Evolutionary conservation across 1,140 invertebrate genomes (phyloP).

Genomic region (Neodiprion pinetum): DNA sequence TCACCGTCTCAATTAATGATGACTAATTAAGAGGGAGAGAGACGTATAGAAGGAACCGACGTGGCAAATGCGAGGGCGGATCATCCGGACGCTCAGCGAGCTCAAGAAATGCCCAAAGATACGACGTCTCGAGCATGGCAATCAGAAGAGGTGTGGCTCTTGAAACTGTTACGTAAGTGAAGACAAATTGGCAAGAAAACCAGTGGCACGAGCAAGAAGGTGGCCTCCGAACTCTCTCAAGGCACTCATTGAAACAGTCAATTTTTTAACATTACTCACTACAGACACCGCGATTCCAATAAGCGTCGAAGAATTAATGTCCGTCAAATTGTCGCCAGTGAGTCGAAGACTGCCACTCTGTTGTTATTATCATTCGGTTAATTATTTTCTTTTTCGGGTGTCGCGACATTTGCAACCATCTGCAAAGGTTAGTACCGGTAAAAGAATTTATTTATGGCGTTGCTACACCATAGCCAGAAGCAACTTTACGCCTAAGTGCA

Average conservation of each 20-base stretch:
- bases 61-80: constrained; percentile 5
- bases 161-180: constrained; percentile 26
- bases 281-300: neutral
- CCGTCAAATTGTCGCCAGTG: neutral
- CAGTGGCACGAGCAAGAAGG: constrained; percentile 18
- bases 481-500: neutral
- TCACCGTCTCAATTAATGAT: neutral
- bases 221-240: neutral
- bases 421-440: neutral
- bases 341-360: neutral
- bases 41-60: neutral
- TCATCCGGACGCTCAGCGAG: neutral
- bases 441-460: neutral
- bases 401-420: neutral
- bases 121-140: constrained; percentile 12
- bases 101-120: neutral
- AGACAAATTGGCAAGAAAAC: constrained; percentile 27
- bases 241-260: neutral
- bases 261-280: neutral
- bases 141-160: constrained; percentile 24
- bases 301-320: neutral
- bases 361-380: neutral
- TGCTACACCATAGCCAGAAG: neutral
- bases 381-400: neutral
- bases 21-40: constrained; percentile 1